Evolutionary conservation across 2,797 vertebrate species (phyloP).

Genomic region (Eleutherodactylus coqui): DNA sequence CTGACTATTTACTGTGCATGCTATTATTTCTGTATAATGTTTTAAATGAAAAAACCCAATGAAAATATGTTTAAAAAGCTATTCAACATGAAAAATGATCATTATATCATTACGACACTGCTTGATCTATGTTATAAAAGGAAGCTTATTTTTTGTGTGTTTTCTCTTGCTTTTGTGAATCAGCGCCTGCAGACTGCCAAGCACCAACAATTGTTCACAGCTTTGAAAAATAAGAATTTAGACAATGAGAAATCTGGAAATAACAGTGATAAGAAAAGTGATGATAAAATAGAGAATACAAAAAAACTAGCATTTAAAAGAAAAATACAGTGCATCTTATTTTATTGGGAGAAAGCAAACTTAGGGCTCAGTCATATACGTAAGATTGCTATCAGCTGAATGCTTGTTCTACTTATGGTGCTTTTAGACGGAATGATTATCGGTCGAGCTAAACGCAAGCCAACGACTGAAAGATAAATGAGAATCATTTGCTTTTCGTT

Average conservation of each 20-base stretch:
- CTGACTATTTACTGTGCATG: no score
- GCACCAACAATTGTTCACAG: not conserved
- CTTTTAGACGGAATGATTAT: no score
- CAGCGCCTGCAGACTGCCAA: not conserved
- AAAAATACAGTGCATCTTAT: not conserved
- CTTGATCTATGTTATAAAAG: not conserved
- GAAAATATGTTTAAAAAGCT: constrained; percentile 1
- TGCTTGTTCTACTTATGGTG: not conserved
- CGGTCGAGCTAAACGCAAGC: no score
- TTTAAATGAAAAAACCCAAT: constrained; percentile 1
- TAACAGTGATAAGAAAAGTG: not conserved
- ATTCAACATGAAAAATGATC: not conserved
- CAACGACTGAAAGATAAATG: no score
- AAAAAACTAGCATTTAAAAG: not conserved
- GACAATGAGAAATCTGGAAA: not conserved
- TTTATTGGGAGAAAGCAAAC: not conserved
- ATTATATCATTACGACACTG: not conserved
- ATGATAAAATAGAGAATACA: not conserved
- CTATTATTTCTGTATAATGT: no score
- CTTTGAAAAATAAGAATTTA: not conserved
- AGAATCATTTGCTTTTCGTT: no score
- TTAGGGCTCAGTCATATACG: not conserved
- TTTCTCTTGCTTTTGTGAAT: not conserved
- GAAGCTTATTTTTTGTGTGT: not conserved
- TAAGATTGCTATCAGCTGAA: no score